These are phyloP conservation scores for Acanthosoma haemorrhoidale DNA, from an alignment of 2,888 invertebrate genomes.

Conservation along the genomic window DNA sequence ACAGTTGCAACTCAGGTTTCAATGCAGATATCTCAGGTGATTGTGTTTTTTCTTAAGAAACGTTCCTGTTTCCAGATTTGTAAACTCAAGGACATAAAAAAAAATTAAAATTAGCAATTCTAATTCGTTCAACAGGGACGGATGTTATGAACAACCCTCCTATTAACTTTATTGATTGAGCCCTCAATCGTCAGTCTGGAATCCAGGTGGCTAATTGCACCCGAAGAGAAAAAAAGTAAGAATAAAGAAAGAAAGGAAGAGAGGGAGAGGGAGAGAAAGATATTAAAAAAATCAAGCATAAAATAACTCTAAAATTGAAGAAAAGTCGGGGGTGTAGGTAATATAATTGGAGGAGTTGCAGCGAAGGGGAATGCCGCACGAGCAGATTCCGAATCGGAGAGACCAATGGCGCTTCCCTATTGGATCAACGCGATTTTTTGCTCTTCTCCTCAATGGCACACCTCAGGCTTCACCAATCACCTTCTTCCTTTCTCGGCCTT, in stretches of 20 bases:
- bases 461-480: constrained; percentile 9
- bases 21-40: too few relatives aligned
- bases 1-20: too few relatives aligned
- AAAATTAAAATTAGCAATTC: too few relatives aligned
- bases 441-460: neutral
- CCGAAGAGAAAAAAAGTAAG: neutral
- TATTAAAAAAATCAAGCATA: neutral
- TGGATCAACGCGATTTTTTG: neutral
- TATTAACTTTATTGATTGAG: constrained; percentile 1
- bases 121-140: neutral
- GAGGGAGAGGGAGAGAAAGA: neutral
- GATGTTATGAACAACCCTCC: neutral
- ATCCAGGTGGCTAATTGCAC: neutral
- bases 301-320: neutral
- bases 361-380: neutral
- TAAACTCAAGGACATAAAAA: too few relatives aligned
- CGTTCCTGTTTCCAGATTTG: too few relatives aligned
- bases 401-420: constrained; percentile 7
- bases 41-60: too few relatives aligned
- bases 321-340: neutral
- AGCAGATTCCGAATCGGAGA: neutral
- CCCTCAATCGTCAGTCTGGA: neutral
- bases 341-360: constrained; percentile 2
- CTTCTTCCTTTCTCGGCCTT: neutral
- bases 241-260: neutral